A percentile compares a stretch with the other conserved stretches of the same genome.
These are phyloP conservation scores for Doryteuthis pealeii DNA, from an alignment of 1,140 invertebrate genomes.

Conservation along the genomic window DNA sequence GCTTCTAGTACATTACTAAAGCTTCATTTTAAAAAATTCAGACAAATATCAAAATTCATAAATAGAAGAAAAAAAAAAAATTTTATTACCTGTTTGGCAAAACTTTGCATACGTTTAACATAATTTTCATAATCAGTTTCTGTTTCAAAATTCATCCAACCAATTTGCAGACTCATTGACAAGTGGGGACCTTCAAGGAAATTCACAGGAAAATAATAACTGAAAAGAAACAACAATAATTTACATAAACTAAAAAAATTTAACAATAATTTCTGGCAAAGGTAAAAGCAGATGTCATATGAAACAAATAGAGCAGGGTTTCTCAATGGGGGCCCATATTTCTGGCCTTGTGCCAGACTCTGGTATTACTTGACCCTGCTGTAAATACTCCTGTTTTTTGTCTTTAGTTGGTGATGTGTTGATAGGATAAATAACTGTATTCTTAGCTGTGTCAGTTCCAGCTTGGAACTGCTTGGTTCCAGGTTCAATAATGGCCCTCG, in stretches of 20 bases:
- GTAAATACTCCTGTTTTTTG: no score
- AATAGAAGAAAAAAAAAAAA: no score
- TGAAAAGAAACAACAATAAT: slow-evolving; percentile 13
- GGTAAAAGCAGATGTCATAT: no score
- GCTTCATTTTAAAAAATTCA: no score
- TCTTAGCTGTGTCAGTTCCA: not conserved
- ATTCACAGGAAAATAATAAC: slow-evolving; percentile 34
- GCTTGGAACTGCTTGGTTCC: not conserved
- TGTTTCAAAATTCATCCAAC: slow-evolving; percentile 32
- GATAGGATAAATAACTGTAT: not conserved
- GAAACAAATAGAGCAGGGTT: no score
- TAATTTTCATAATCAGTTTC: slow-evolving; percentile 31
- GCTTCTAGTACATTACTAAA: no score
- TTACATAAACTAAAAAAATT: not conserved
- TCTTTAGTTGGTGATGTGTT: not conserved
- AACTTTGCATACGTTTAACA: slow-evolving; percentile 29
- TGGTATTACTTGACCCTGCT: no score
- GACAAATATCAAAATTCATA: no score
- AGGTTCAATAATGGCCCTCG: no score
- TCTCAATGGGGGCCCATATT: no score
- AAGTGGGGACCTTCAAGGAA: slow-evolving; percentile 35
- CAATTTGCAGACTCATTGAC: slow-evolving; percentile 25
- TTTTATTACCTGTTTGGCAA: slow-evolving; percentile 29
- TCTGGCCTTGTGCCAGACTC: no score
- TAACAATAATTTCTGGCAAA: no score